A percentile compares a stretch with the other conserved stretches of the same genome.
These are phyloP conservation scores for Tetranychus piercei DNA, from an alignment of 2,888 invertebrate species.

Conservation along the genomic window DNA sequence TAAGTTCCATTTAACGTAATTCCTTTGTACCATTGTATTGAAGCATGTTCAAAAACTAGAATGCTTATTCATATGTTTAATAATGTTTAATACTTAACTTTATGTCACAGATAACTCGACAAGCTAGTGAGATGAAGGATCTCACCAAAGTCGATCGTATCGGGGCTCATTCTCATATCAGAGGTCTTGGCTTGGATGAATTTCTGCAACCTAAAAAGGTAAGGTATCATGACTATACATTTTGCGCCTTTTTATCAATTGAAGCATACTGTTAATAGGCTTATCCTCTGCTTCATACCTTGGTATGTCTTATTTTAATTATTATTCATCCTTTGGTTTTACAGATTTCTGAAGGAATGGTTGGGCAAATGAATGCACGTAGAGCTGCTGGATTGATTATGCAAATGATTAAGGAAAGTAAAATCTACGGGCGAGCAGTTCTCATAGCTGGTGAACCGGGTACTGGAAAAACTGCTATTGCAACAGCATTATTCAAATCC, in stretches of 20 bases:
- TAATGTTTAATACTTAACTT: neutral
- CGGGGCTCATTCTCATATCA: constrained; percentile 94
- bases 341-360: constrained; percentile 82
- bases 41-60: no score
- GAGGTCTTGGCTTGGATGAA: constrained; percentile 87
- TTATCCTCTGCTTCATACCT: neutral
- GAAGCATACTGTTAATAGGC: neutral
- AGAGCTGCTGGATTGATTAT: constrained; percentile 83
- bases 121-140: constrained; percentile 8
- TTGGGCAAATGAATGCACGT: constrained; percentile 68
- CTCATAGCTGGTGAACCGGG: constrained; percentile 91
- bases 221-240: constrained; percentile 24
- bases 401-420: constrained; percentile 95
- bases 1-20: no score
- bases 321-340: constrained; percentile 14
- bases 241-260: neutral
- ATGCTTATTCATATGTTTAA: neutral
- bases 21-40: no score
- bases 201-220: constrained; percentile 73
- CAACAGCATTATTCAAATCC: constrained; percentile 50
- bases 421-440: constrained; percentile 87
- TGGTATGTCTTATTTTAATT: neutral
- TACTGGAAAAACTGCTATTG: constrained; percentile 94
- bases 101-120: constrained; percentile 6
- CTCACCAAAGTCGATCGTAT: constrained; percentile 52